Percentiles rank a stretch among this genome's conserved stretches.
These are phyloP conservation scores for Tangara arthus DNA, from an alignment of 2,797 vertebrate genomes.

Conservation along the genomic window DNA sequence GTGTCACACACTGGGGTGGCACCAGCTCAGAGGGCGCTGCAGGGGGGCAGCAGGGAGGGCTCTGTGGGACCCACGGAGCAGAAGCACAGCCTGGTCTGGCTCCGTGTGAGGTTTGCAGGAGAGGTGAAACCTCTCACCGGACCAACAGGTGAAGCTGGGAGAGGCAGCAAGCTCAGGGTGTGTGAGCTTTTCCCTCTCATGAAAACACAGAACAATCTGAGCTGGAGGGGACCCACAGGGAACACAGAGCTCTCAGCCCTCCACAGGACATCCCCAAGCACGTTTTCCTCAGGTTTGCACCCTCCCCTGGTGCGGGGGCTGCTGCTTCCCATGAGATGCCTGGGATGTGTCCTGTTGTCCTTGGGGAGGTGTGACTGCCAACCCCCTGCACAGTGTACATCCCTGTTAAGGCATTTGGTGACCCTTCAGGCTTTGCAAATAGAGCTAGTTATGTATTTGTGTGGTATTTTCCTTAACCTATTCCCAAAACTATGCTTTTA, in stretches of 20 bases:
- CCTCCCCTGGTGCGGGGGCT: not conserved
- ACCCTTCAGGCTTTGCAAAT: not conserved
- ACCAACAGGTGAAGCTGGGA: not conserved
- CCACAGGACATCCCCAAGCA: not conserved
- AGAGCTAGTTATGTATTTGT: not conserved
- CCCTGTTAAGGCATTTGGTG: too few species aligned
- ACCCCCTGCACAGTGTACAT: accelerated
- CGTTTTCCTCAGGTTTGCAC: not conserved
- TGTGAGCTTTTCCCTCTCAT: not conserved
- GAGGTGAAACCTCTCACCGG: accelerated
- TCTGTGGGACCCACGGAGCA: not conserved
- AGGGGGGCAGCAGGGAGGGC: not conserved
- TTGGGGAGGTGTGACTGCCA: not conserved
- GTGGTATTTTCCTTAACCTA: not conserved
- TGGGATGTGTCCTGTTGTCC: not conserved
- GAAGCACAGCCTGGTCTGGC: not conserved
- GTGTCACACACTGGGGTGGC: not conserved
- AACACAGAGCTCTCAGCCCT: not conserved
- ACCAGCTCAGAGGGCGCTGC: not conserved
- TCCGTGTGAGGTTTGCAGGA: not conserved
- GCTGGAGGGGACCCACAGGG: not conserved
- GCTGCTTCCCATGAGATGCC: not conserved
- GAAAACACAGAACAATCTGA: too few species aligned
- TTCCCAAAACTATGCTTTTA: not conserved
- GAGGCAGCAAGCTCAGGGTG: not conserved